Evolutionary conservation across 2,113 vertebrate species (phyloP).

Genomic region (Sisor rabdophorus): DNA sequence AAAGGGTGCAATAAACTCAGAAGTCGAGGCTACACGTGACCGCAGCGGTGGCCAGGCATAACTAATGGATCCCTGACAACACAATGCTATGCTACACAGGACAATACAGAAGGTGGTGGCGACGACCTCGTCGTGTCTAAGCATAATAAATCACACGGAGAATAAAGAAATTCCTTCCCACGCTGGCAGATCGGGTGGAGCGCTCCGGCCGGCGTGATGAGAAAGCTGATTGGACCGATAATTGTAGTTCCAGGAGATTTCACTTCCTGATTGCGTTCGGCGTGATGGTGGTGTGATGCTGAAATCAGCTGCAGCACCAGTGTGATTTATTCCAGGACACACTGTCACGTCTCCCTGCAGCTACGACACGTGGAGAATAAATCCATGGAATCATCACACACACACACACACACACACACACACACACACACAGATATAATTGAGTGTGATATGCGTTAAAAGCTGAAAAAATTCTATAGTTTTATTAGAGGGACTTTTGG

Average conservation of each 20-base stretch:
- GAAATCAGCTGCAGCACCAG: background rate
- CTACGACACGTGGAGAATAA: conserved; percentile 49
- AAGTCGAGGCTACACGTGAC: conserved; percentile 3
- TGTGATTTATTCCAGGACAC: conserved; percentile 48
- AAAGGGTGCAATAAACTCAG: conserved; percentile 8
- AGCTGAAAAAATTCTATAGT: conserved; percentile 31
- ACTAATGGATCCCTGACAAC: conserved; percentile 22
- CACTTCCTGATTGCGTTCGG: conserved; percentile 35
- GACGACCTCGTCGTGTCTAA: background rate
- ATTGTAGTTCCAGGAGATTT: conserved; percentile 29
- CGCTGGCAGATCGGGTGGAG: background rate
- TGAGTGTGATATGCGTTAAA: conserved; percentile 38
- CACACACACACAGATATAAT: conserved; percentile 30
- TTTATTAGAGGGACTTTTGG: conserved; percentile 40
- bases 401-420: conserved; percentile 19
- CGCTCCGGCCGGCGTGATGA: background rate
- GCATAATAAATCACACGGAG: conserved; percentile 24
- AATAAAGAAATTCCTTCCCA: conserved; percentile 6
- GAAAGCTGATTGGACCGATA: conserved; percentile 17
- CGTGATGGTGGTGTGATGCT: background rate
- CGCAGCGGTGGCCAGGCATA: background rate
- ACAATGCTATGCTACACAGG: conserved; percentile 1
- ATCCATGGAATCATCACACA: conserved; percentile 47
- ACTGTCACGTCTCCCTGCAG: conserved; percentile 56
- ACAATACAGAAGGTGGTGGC: background rate